A percentile compares a stretch with the other conserved stretches of the same genome.
These are phyloP conservation scores for Peromyscus aztecus DNA, from an alignment of 2,797 vertebrate genomes.

Conservation along the genomic window DNA sequence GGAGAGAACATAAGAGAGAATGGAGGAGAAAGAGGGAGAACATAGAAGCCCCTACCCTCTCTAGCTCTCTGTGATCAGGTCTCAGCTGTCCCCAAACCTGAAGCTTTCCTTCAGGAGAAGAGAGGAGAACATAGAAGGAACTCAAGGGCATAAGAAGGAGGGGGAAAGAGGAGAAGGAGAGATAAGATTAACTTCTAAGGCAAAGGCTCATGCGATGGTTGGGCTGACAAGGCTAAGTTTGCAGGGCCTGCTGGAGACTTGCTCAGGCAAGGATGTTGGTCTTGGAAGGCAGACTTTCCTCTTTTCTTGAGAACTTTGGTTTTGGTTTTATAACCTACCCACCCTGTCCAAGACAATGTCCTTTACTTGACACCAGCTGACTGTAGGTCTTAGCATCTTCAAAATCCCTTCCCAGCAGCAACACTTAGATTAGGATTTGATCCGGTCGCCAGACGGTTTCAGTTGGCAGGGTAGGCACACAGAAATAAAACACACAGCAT, in stretches of 20 bases:
- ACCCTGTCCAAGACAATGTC: neutral
- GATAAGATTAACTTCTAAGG: neutral
- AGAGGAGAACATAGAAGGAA: neutral
- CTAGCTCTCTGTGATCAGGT: no score
- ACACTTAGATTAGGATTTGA: neutral
- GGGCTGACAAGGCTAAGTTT: neutral
- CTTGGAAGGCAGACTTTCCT: neutral
- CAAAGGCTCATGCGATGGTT: neutral
- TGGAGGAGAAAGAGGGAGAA: neutral
- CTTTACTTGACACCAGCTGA: neutral
- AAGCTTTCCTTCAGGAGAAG: neutral
- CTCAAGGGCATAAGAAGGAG: neutral
- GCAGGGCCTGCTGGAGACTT: neutral
- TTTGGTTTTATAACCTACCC: neutral
- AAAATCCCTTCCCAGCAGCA: neutral
- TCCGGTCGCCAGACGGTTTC: no score
- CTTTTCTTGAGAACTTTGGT: neutral
- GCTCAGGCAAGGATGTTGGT: neutral
- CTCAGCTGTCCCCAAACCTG: no score
- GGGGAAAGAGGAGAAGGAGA: neutral
- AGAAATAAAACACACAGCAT: neutral
- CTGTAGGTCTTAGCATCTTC: neutral
- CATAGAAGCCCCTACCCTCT: no score
- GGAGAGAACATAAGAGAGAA: neutral
- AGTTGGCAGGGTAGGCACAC: no score